Evolutionary conservation across 1,140 invertebrate genomes (phyloP), one percentile per base, ranked within the genome.

Genomic region (Adelges cooleyi): DNA sequence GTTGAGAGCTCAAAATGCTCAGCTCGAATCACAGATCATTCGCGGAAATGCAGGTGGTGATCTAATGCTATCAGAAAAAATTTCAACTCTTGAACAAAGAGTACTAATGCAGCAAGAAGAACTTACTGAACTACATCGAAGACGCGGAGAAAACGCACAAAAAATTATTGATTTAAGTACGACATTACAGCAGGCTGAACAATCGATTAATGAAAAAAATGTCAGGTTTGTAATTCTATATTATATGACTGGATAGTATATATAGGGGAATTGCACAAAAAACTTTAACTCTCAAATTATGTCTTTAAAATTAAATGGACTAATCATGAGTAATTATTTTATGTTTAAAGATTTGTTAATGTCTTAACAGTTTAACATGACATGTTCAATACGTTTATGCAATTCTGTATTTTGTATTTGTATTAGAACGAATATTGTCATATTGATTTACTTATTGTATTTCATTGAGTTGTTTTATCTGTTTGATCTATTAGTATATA

Each of bases 141-240:
- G 87, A 62, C 84, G 90, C 76, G 89, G 92, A 53, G 92, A 96
- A 77, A 90, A 95, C 80, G 82, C 90, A 0, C 92, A 95, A 73
- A 86, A 92, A 77, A 89, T 97, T 66, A 87, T 96, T 49, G 90
- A 91, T 75, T 78, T 97, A 2, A 93, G 91, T 78, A 80, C 84
- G 67, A 84, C 84, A 75, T 75, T 95, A 18, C 87, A 92, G 76
- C 89, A 93, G 69, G 85, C 89, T 72, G 89, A 91, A 69, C 89
- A 90, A 73, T 78, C 84, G 67, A 71, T 92, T 49, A 78, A 80
- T 27, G 71, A 76, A 18, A 89, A 86, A 77, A 88, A 92, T 76
- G 70, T 80, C 23, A 84, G 81, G 90, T 92, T 80, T 77, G 76
- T 72, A 17, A 50, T 27, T 48, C 52, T 48, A 10, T 56, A 25